Evolutionary conservation across 2,888 invertebrate species (phyloP), one percentile per base, ranked within the genome.

Genomic region (Branchellion lobata): DNA sequence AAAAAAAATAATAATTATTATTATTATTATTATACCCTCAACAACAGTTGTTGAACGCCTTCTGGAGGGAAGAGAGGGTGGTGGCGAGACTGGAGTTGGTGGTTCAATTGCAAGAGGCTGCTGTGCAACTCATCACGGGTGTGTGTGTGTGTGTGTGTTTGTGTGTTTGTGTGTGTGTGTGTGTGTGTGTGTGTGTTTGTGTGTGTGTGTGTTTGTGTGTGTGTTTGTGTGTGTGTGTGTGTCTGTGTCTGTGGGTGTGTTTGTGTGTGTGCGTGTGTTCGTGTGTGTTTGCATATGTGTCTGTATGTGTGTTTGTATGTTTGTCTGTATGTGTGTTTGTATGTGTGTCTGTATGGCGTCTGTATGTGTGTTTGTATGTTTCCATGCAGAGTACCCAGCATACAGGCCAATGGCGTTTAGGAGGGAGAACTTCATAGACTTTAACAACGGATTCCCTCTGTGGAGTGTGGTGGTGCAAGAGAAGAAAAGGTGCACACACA

Each of bases 41-140:
- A 3, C 11, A 8, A n/a, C 61, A 57, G 61, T 57, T 57, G 61
- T n/a, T 57, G 61, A 57, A 57, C 61, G 61, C 14, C n/a, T 57
- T 57, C 21, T 18, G 14, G n/a, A 57, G 24, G 61, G 61, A 57
- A 24, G 61, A 5, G 21, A 57, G 61, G 61, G 61, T 57, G 61
- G 61, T 57, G 61, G 5, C 14, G 5, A 5, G 61, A 57, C n/a
- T 57, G 61, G n/a, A 57, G 61, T 3, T 3, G 5, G 61, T 57
- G 61, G 61, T 57, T 5, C n/a, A 57, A n/a, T 24, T 57, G 61
- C 61, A 57, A n/a, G 61, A 57, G 24, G n/a, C 61, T 8, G 14
- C 21, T 3, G 11, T 57, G 61, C 61, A 57, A 8, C 8, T 18
- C 14, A 57, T 57, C 8, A 18, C 14, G 5, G 61, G 61, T 57